Conservation (phyloP, 2,113 vertebrate genomes). For the Clinocottus analis region DNA sequence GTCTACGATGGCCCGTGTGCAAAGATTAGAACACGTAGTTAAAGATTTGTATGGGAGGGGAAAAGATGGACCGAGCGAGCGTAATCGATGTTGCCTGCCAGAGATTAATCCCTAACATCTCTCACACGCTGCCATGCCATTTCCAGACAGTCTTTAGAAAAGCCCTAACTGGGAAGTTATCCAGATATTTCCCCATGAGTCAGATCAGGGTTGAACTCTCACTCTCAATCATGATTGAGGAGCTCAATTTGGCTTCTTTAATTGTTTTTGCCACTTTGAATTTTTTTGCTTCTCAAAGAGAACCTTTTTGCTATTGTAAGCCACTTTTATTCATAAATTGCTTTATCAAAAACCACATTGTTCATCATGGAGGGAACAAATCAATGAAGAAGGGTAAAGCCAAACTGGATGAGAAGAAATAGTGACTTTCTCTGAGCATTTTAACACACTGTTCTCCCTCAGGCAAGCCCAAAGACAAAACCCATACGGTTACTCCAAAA, state of each 20-base stretch:
- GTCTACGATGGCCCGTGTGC: constrained; percentile 15
- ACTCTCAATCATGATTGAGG: constrained; percentile 32
- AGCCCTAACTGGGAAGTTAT: constrained; percentile 32
- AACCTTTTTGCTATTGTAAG: background rate
- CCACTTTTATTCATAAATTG: constrained; percentile 4
- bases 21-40: constrained; percentile 40
- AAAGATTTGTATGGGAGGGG: constrained; percentile 32
- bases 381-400: constrained; percentile 19
- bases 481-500: background rate
- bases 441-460: constrained; percentile 3
- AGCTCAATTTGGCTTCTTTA: background rate
- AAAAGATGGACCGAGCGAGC: constrained; percentile 33
- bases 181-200: constrained; percentile 45
- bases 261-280: constrained; percentile 32
- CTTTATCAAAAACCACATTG: constrained; percentile 35
- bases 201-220: constrained; percentile 32
- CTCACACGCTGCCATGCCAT: constrained; percentile 39
- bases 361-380: constrained; percentile 22
- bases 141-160: constrained; percentile 41
- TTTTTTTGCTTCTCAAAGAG: constrained; percentile 1
- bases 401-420: constrained; percentile 21
- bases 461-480: constrained; percentile 26
- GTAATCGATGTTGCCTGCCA: constrained; percentile 27
- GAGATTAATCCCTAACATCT: constrained; percentile 48
- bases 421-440: constrained; percentile 24